phyloP scores from a whole-genome alignment of 2,797 vertebrate species.

The Eulemur mongoz region DNA sequence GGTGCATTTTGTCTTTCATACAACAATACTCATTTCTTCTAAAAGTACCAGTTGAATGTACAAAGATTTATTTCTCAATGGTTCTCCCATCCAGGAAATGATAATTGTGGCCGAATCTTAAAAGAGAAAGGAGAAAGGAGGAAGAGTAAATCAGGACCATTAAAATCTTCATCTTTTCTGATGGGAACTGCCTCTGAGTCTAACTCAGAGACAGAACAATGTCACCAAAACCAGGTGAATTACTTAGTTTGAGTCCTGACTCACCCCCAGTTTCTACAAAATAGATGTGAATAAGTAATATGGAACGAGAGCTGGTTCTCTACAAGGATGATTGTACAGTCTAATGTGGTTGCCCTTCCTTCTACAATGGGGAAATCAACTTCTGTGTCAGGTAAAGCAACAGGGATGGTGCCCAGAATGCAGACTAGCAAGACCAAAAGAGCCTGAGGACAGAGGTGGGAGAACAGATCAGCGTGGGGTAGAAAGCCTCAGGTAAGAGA shows the following conservation, averaged over 20 bases:
- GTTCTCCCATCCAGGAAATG: neutral
- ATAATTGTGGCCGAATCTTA: neutral
- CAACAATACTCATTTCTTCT: neutral
- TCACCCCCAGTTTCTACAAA: neutral
- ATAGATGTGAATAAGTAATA: neutral
- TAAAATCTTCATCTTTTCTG: neutral
- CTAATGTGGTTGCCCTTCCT: neutral
- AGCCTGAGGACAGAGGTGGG: neutral
- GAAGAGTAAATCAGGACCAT: neutral
- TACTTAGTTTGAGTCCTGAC: neutral
- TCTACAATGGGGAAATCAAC: neutral
- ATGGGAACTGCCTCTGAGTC: neutral
- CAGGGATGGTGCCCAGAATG: neutral
- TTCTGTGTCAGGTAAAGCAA: neutral
- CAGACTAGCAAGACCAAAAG: neutral
- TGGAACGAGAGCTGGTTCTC: neutral
- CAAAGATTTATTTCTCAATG: neutral
- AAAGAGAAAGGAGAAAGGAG: neutral
- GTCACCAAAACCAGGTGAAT: neutral
- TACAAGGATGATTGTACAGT: neutral
- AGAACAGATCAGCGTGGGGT: neutral
- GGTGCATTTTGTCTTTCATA: neutral
- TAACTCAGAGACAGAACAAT: neutral
- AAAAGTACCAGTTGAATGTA: neutral
- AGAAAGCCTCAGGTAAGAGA: neutral